These are phyloP conservation scores for Rachycentron canadum DNA, from an alignment of 2,797 vertebrate species.

Conservation along the genomic window DNA sequence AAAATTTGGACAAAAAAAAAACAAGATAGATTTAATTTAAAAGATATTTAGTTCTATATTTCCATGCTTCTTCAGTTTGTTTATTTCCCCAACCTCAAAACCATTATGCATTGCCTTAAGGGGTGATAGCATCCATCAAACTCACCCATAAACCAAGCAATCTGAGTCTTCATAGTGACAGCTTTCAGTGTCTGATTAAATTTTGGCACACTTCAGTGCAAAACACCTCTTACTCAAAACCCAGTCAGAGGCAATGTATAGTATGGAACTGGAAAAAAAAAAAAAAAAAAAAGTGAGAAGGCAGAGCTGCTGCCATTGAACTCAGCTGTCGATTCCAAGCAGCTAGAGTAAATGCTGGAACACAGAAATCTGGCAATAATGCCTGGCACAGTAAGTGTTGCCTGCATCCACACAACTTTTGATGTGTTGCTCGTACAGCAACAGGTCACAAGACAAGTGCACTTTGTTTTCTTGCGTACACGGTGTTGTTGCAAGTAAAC, in stretches of 20 bases:
- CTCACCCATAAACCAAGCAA: not conserved
- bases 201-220: not conserved
- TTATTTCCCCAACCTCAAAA: not conserved
- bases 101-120: not conserved
- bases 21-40: not conserved
- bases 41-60: not conserved
- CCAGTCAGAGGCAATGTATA: not conserved
- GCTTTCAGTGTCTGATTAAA: not conserved
- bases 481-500: not conserved
- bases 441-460: not conserved
- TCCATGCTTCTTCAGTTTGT: not conserved
- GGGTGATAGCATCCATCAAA: not conserved
- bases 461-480: not conserved
- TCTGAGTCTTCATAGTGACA: not conserved
- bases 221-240: not conserved
- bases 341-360: constrained; percentile 18
- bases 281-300: constrained; percentile 13
- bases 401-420: not conserved
- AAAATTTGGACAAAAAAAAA: not conserved
- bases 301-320: constrained; percentile 32
- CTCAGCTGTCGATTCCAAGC: constrained; percentile 1
- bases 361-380: not conserved
- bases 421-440: constrained; percentile 5
- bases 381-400: not conserved
- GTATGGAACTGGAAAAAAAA: not conserved